phyloP scores from a whole-genome alignment of 2,797 vertebrate genomes.

The Etheostoma perlongum region DNA sequence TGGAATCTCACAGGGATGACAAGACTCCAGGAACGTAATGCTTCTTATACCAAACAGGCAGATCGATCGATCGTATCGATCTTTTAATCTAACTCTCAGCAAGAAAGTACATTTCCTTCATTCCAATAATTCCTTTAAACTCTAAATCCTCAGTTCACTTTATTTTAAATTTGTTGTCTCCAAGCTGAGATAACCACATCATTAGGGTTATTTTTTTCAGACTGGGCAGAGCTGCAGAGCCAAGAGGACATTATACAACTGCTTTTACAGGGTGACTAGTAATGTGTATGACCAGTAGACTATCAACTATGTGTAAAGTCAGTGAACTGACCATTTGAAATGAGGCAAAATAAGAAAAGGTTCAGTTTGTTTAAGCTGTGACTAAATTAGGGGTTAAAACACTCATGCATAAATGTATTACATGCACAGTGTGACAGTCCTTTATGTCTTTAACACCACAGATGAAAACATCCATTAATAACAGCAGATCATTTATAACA shows the following conservation, averaged over 20 bases:
- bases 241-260: neutral
- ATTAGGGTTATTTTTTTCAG: neutral
- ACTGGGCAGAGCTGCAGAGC: neutral
- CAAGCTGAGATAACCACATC: neutral
- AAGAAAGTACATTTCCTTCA: neutral
- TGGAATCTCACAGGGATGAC: neutral
- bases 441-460: conserved; percentile 34
- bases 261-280: neutral
- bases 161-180: neutral
- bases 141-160: neutral
- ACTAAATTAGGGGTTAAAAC: conserved; percentile 16
- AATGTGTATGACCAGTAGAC: conserved; percentile 11
- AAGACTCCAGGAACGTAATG: neutral
- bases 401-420: conserved; percentile 10
- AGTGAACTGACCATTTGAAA: conserved; percentile 1
- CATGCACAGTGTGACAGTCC: neutral
- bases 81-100: neutral
- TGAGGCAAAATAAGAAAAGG: neutral
- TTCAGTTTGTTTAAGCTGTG: neutral
- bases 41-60: neutral
- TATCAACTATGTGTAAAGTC: neutral
- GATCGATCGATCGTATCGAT: neutral
- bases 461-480: conserved; percentile 20
- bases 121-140: neutral
- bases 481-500: conserved; percentile 20